Base-by-base conservation (phyloP, 1,140 invertebrate genomes). In the Philotrypesis tridentata region DNA sequence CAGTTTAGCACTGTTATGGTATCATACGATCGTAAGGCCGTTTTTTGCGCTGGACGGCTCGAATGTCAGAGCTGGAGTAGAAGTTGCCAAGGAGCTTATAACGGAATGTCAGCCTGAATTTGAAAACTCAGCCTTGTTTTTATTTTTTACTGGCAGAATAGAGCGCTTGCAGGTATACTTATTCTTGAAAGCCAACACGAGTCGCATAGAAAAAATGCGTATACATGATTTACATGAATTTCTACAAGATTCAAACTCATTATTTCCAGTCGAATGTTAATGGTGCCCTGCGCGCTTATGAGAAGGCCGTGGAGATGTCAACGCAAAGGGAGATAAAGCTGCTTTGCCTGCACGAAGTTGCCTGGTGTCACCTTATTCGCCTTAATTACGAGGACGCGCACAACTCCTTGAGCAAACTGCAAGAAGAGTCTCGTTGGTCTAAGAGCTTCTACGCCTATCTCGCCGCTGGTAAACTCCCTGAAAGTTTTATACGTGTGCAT, bases 381-480 rank as follows among this genome's bases (percentile, higher is more conserved):
- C 89, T 96, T 43, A 92, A 94, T 84, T 96, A 93, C 90, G 88
- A 90, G 37, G 89, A 93, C 80, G 93, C 94, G 4, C 90, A 93
- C 83, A 86, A 87, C 70, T 93, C 92, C 25, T 95, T 96, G 83
- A 87, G 90, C 6, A 92, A 92, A 86, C 89, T 96, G 12, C 93
- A 93, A 72, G 90, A 93, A 55, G 92, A 94, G 67, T 95, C 95
- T 11, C 88, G 92, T 82, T 96, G 95, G 95, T 95, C 95, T 17
- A 93, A 94, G 84, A 93, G 92, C 83, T 95, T 95, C 85, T 96
- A 96, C 88, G 91, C 93, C n/a, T 96, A 96, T 87, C 89, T 96
- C 23, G 92, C 94, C 65, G 93, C 92, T 85, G 91, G 94, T 95
- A 89, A n/a, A n/a, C n/a, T n/a, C n/a, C 14, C 3, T 3, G 40